phyloP scores from a whole-genome alignment of 2,113 vertebrate genomes.

The Numida meleagris region DNA sequence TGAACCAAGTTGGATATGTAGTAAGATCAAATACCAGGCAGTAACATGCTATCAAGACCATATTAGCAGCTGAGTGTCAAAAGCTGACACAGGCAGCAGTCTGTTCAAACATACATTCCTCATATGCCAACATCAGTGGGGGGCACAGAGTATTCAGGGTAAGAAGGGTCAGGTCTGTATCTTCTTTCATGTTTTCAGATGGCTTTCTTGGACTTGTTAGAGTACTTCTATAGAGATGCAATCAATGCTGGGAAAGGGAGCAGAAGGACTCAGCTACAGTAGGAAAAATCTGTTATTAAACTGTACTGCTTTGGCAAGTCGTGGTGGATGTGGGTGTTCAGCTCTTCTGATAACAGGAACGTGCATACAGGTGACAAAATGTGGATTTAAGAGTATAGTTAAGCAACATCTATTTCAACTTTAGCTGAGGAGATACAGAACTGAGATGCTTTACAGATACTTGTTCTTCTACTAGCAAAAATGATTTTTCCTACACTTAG shows the following conservation, averaged over 20 bases:
- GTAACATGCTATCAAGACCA: not conserved
- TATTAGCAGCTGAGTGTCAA: conserved; percentile 11
- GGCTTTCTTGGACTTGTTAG: not conserved
- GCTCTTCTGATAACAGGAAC: not conserved
- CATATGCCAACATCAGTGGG: not conserved
- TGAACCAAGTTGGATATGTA: not conserved
- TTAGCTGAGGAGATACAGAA: not conserved
- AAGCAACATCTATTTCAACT: not conserved
- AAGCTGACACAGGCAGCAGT: not conserved
- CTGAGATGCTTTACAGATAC: not conserved
- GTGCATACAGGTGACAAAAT: not conserved
- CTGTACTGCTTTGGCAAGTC: not conserved
- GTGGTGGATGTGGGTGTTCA: not conserved
- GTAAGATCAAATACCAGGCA: conserved; percentile 16
- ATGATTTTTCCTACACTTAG: not conserved
- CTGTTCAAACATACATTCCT: not conserved
- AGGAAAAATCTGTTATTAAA: not conserved
- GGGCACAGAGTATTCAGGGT: fast-evolving
- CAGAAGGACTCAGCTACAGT: not conserved
- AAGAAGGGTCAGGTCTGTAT: not conserved
- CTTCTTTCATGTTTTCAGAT: conserved; percentile 19
- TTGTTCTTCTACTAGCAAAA: not conserved
- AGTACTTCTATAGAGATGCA: not conserved
- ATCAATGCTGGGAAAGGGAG: not conserved
- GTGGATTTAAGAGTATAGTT: not conserved